These are phyloP conservation scores for Etheostoma nigrum DNA, from an alignment of 2,797 vertebrate species.

Conservation along the genomic window DNA sequence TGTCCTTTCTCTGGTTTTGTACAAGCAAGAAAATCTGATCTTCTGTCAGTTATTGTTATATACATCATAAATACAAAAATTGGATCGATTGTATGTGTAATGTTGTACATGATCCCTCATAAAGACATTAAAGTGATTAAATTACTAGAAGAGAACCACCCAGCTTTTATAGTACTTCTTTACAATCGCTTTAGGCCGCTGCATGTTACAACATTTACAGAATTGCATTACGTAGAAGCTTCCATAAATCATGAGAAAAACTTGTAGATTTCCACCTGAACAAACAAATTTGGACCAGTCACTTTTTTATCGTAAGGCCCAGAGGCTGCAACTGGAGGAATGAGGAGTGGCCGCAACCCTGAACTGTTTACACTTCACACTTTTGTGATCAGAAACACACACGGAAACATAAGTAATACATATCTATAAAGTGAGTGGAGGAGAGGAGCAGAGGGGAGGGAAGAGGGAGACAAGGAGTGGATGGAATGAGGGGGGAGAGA, in stretches of 20 bases:
- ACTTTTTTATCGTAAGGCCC: not conserved
- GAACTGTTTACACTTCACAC: constrained; percentile 47
- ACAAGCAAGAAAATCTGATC: not conserved
- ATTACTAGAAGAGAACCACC: not conserved
- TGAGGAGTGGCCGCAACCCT: constrained; percentile 43
- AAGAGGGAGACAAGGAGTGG: not conserved
- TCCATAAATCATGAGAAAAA: constrained; percentile 21
- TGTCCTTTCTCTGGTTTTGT: not conserved
- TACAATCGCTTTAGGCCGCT: not conserved
- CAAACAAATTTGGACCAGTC: not conserved
- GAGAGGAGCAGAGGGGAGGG: constrained; percentile 9
- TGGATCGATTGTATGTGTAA: not conserved
- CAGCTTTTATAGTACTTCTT: not conserved
- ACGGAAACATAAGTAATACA: constrained; percentile 20
- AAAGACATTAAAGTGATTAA: not conserved
- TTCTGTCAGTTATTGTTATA: not conserved
- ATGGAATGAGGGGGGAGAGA: constrained; percentile 11
- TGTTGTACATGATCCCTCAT: not conserved
- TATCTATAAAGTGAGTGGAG: constrained; percentile 28
- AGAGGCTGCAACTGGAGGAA: constrained; percentile 42
- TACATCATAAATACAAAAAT: not conserved
- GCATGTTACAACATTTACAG: constrained; percentile 4
- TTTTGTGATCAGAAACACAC: constrained; percentile 47
- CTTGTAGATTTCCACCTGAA: not conserved
- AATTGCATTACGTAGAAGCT: not conserved